Evolutionary conservation across 2,113 vertebrate genomes (phyloP), one percentile per base, ranked within the genome.

Genomic region (Neodon shergylaensis): DNA sequence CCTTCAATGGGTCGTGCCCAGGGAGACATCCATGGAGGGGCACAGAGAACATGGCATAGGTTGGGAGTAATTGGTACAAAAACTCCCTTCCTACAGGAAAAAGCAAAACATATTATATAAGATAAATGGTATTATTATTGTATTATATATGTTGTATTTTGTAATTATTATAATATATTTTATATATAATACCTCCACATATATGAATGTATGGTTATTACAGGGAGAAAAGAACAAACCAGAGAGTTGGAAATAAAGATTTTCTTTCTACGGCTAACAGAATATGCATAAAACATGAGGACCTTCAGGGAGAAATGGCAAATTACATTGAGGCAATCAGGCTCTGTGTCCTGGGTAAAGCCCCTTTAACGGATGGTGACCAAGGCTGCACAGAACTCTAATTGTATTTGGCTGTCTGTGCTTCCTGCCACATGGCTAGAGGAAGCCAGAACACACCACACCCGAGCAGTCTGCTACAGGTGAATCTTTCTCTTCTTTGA

Each of bases 281-380:
- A 90, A 31, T 78, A 94, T 92, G 94, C 96, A 96, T 96, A 92
- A 97, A 94, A 92, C 91, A 96, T 86, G 77, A 97, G n/a, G 42
- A 44, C 21, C 68, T 81, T 94, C 83, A 92, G 61, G 19, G 52
- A 92, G 39, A 97, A 93, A 96, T 83, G 81, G 74, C 66, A 94
- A 96, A 96, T 96, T 90, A 91, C 87, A 74, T 96, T 97, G 84
- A 92, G 81, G 89, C 73, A 91, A 94, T 97, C 90, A 95, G 54
- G 44, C 70, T 65, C 28, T 94, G 87, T 66, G 42, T 90, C 95
- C 88, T 97, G 61, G 66, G 81, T 81, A 96, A 95, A 95, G 81
- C 44, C 14, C 49, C 92, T 85, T 84, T 17, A 85, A 91, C 86
- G 93, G 42, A 88, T 16, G 66, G 68, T 88, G 33, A 65, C 39